Evolutionary conservation across 1,140 invertebrate species (phyloP), one percentile per base, ranked within the genome.

Genomic region (Prorops nasuta): DNA sequence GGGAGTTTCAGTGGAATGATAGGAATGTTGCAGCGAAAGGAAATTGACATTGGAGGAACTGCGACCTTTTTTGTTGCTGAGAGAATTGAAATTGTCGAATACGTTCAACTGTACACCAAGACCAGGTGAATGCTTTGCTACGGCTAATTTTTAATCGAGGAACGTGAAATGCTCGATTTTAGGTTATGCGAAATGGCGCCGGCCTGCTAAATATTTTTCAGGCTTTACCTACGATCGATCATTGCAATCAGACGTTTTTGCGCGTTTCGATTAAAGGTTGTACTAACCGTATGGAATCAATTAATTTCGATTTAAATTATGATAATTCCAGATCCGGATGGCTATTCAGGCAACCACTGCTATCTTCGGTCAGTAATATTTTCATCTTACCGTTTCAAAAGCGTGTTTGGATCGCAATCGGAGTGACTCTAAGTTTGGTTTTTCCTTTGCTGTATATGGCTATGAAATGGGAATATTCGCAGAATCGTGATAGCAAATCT

Each of bases 361-460:
- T 87, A n/a, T 86, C 84, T 0, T 85, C 81, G 51, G 79, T 85
- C 17, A 81, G 78, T 40, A 86, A 86, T 59, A 77, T 86, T 19
- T 87, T 84, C 52, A 58, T 77, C 12, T 53, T 86, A 31, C 84
- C 85, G 0, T 87, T 87, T 58, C 70, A 79, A 42, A 69, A 54
- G 3, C 67, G 71, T 1, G 82, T 86, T 1, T 87, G 85, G 85
- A 64, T 80, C 16, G 80, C 79, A 17, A 77, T 75, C 10, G 49
- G 69, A 10, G 69, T 62, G 0, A 60, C 85, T 18, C 53, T 84
- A 6, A 20, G 76, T 6, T 28, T 83, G 17, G 67, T 81, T 12
- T 69, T 71, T 2, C 49, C 69, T 3, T 58, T 77, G 2, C 54
- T 83, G 1, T 73, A 70, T 12, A 21, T 72, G 1, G 70, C 79